Percentiles rank a stretch among this genome's conserved stretches.
Evolutionary conservation across 2,797 vertebrate genomes (phyloP).

Genomic region (Acanthis flammea): DNA sequence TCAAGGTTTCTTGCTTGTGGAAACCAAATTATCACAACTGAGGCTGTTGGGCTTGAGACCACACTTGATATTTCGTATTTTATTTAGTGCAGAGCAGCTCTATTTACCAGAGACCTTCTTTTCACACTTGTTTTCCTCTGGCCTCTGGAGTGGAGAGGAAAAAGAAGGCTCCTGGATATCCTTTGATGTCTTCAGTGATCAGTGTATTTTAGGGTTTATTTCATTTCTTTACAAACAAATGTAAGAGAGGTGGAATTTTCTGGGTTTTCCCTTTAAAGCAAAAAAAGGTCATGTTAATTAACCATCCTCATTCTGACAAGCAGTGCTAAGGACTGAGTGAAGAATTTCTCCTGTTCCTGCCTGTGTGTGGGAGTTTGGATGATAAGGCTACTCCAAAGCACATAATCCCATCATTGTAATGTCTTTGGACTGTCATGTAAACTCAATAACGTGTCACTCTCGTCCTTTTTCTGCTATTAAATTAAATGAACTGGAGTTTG

Average conservation of each 20-base stretch:
- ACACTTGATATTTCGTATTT: neutral
- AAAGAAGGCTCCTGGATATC: neutral
- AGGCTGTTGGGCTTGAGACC: neutral
- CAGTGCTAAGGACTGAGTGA: constrained; percentile 1
- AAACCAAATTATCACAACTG: neutral
- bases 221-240: neutral
- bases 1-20: neutral
- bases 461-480: neutral
- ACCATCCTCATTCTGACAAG: neutral
- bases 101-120: constrained; percentile 21
- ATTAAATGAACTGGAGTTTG: neutral
- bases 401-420: neutral
- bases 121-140: neutral
- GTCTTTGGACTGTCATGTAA: constrained; percentile 17
- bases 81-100: neutral
- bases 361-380: neutral
- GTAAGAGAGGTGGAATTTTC: neutral
- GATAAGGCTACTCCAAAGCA: constrained; percentile 17
- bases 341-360: constrained; percentile 24
- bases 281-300: constrained; percentile 55
- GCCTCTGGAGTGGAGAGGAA: neutral
- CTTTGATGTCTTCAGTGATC: neutral
- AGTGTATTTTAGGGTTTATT: neutral
- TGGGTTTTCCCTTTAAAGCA: neutral
- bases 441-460: neutral